Evolutionary conservation across 2,113 vertebrate genomes (phyloP).

Genomic region (Upupa epops): DNA sequence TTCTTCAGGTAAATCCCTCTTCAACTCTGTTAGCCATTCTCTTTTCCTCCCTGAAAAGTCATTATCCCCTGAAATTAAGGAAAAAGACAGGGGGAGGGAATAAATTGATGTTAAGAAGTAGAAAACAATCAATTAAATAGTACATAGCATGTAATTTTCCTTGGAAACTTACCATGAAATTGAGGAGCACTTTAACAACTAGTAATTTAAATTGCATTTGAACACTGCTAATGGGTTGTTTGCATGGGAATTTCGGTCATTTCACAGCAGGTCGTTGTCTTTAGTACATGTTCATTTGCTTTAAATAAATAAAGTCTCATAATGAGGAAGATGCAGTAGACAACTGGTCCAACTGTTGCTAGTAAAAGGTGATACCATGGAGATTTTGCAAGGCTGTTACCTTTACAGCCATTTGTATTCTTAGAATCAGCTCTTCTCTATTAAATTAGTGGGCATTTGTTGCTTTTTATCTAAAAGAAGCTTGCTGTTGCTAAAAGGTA

Average conservation of each 20-base stretch:
- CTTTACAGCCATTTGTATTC: background rate
- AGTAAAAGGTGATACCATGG: background rate
- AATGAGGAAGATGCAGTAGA: background rate
- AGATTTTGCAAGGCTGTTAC: background rate
- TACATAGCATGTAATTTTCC: constrained; percentile 78
- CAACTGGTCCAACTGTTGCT: background rate
- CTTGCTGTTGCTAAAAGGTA: background rate
- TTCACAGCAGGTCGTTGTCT: constrained; percentile 64
- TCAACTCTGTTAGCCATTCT: background rate
- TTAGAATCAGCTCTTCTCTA: background rate
- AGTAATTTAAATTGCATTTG: constrained; percentile 79
- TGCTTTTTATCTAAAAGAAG: background rate
- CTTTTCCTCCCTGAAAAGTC: constrained; percentile 52
- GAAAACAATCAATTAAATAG: constrained; percentile 82
- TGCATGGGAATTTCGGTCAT: constrained; percentile 75
- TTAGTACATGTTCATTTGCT: constrained; percentile 56
- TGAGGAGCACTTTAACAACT: constrained; percentile 77
- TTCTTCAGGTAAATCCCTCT: constrained; percentile 69
- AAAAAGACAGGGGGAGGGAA: constrained; percentile 58
- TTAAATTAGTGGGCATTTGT: background rate
- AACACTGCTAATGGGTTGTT: constrained; percentile 77
- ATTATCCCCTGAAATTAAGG: constrained; percentile 70
- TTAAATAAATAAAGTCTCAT: background rate
- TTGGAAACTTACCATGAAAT: constrained; percentile 78
- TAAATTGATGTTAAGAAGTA: constrained; percentile 77